A percentile compares a stretch with the other conserved stretches of the same genome.
These are phyloP conservation scores for Microtus richardsoni DNA, from an alignment of 2,113 vertebrate species.

Conservation along the genomic window DNA sequence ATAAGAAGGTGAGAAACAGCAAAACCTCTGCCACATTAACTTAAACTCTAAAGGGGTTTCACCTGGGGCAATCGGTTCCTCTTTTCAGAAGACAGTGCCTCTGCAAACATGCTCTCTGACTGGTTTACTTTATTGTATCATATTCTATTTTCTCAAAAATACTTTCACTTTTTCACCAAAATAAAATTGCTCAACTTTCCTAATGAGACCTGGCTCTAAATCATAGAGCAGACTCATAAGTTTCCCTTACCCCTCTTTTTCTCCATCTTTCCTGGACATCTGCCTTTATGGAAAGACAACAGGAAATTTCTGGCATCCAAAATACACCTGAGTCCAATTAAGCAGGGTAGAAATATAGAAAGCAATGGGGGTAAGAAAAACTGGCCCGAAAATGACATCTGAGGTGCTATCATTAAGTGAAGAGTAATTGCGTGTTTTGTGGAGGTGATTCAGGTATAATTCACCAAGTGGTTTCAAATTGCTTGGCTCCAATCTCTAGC, in stretches of 20 bases:
- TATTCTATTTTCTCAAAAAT: constrained; percentile 10
- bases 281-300: constrained; percentile 50
- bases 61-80: neutral
- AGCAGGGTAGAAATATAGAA: neutral
- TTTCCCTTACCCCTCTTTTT: neutral
- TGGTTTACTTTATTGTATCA: neutral
- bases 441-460: constrained; percentile 55
- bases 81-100: neutral
- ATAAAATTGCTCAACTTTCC: constrained; percentile 42
- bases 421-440: constrained; percentile 54
- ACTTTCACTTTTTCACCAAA: constrained; percentile 42
- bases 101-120: neutral
- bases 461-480: constrained; percentile 51
- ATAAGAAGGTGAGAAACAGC: neutral
- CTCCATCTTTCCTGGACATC: constrained; percentile 39
- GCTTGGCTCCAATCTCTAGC: neutral
- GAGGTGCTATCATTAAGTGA: constrained; percentile 47
- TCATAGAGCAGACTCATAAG: neutral
- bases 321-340: constrained; percentile 73
- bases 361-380: constrained; percentile 15
- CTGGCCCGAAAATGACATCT: constrained; percentile 30
- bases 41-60: neutral
- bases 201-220: neutral
- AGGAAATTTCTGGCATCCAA: constrained; percentile 64
- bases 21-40: neutral